Conservation (phyloP, 2,888 invertebrate genomes). For the Steinernema carpocapsae region DNA sequence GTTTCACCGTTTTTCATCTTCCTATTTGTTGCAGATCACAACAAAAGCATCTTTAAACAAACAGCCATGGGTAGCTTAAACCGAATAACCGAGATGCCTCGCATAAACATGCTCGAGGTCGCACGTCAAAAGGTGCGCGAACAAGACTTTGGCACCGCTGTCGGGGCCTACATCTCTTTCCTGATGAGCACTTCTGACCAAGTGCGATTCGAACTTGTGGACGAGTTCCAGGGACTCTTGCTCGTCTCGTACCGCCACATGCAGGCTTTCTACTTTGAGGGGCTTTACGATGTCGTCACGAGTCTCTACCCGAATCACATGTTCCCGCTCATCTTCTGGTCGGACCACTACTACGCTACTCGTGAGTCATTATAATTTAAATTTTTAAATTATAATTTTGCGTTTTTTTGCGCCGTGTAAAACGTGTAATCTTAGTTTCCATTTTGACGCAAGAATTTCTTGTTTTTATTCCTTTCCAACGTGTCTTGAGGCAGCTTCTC, state of each 20-base stretch:
- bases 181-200: background rate
- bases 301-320: background rate
- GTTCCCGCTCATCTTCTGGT: background rate
- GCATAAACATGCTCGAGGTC: constrained; percentile 23
- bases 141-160: background rate
- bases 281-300: constrained; percentile 6
- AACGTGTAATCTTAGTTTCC: too few species aligned
- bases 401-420: too few species aligned
- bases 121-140: background rate
- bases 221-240: constrained; percentile 1
- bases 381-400: background rate
- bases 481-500: too few species aligned
- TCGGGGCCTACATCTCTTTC: constrained; percentile 3
- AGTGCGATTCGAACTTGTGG: background rate
- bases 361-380: background rate
- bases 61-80: too few species aligned
- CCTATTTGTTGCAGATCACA: too few species aligned
- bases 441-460: too few species aligned
- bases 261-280: constrained; percentile 26
- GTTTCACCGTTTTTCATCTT: background rate
- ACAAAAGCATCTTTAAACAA: too few species aligned
- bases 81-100: background rate
- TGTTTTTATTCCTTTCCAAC: too few species aligned
- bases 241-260: background rate
- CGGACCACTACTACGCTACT: constrained; percentile 2